Evolutionary conservation across 2,113 vertebrate genomes (phyloP).

Genomic region (Ceyx cyanopectus): DNA sequence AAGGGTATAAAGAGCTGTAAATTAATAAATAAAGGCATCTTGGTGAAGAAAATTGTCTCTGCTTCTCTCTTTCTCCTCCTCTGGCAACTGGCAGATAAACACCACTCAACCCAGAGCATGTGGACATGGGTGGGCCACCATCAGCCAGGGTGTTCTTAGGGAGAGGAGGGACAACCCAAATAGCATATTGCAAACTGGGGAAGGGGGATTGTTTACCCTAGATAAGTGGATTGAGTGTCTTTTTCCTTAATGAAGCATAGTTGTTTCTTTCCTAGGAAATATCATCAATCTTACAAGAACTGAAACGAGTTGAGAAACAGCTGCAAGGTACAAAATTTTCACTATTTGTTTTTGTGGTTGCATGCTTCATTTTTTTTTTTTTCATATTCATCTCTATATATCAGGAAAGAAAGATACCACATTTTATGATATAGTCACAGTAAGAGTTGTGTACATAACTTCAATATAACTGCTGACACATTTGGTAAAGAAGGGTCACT

Average conservation of each 20-base stretch:
- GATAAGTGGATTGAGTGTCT: neutral
- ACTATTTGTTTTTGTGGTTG: neutral
- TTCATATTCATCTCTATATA: neutral
- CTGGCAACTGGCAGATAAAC: too few species aligned
- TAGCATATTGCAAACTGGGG: neutral
- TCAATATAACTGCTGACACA: neutral
- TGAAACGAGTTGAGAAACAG: constrained; percentile 95
- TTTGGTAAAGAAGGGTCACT: neutral
- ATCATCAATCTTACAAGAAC: constrained; percentile 92
- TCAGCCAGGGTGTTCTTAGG: neutral
- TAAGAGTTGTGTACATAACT: neutral
- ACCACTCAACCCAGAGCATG: neutral
- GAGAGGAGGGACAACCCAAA: neutral
- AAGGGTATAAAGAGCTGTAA: too few species aligned
- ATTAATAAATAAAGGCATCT: too few species aligned
- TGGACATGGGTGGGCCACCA: neutral
- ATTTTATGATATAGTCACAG: neutral
- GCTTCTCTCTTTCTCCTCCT: too few species aligned
- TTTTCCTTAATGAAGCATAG: neutral
- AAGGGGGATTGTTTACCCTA: neutral
- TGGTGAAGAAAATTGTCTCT: too few species aligned
- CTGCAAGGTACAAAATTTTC: constrained; percentile 87
- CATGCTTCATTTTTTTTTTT: neutral
- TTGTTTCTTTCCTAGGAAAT: constrained; percentile 85
- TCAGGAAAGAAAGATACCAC: neutral